These are phyloP conservation scores for Ernsta delagoae DNA, from an alignment of 2,888 invertebrate species.

Conservation along the genomic window DNA sequence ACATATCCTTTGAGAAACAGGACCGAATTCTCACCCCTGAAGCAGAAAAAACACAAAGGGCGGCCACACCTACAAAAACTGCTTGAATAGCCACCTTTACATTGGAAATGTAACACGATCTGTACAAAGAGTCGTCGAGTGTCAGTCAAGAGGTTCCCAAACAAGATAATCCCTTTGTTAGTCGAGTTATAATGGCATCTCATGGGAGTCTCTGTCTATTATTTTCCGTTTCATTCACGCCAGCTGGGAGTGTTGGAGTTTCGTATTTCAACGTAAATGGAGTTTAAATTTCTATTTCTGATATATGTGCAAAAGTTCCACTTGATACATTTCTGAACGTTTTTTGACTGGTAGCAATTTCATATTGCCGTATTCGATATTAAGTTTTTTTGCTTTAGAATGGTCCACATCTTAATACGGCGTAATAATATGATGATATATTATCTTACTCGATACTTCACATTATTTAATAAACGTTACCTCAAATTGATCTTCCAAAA, in stretches of 20 bases:
- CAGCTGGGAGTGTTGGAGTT: constrained; percentile 73
- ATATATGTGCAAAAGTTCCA: constrained; percentile 16
- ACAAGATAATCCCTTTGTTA: constrained; percentile 83
- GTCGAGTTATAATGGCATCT: constrained; percentile 76
- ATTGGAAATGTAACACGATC: constrained; percentile 74
- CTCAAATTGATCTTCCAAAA: background rate
- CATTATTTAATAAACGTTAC: background rate
- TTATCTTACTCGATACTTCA: background rate
- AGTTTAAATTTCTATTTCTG: constrained; percentile 63
- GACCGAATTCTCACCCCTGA: constrained; percentile 67
- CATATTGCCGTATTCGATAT: background rate
- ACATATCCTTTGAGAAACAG: constrained; percentile 53
- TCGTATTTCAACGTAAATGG: constrained; percentile 77
- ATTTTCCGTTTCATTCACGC: constrained; percentile 74
- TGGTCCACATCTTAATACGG: background rate
- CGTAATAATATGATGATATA: background rate
- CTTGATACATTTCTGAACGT: constrained; percentile 15
- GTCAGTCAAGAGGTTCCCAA: constrained; percentile 82
- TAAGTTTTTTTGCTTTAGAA: background rate
- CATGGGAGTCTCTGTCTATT: constrained; percentile 67
- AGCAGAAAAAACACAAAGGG: constrained; percentile 55
- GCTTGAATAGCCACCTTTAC: constrained; percentile 66
- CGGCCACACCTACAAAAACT: constrained; percentile 78
- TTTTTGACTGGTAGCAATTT: background rate
- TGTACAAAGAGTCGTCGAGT: constrained; percentile 70